A percentile compares a stretch with the other conserved stretches of the same genome.
Evolutionary conservation across 2,113 vertebrate genomes (phyloP).

Genomic region (Limnothrissa miodon): DNA sequence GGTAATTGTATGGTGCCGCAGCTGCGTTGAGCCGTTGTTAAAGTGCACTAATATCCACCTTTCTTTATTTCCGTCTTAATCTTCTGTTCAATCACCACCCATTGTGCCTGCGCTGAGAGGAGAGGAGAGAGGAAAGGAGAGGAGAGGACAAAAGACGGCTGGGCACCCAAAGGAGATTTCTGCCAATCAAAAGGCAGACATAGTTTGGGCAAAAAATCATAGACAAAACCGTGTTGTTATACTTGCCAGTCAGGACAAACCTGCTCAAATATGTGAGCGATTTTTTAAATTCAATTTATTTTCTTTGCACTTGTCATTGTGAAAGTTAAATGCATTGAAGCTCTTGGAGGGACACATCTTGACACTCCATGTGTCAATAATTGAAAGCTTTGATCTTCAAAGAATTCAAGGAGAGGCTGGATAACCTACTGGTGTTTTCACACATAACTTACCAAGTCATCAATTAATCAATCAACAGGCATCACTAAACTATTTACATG

Average conservation of each 20-base stretch:
- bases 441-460: background rate
- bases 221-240: background rate
- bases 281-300: background rate
- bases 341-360: background rate
- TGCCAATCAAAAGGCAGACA: background rate
- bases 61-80: constrained; percentile 36
- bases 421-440: background rate
- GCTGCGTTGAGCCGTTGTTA: constrained; percentile 67
- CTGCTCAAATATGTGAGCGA: background rate
- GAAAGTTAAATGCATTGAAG: background rate
- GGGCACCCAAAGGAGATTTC: background rate
- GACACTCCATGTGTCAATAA: background rate
- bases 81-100: constrained; percentile 70
- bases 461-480: background rate
- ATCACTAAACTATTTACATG: background rate
- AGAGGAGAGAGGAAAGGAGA: background rate
- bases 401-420: background rate
- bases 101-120: constrained; percentile 61
- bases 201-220: background rate
- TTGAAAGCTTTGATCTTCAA: background rate
- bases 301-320: background rate
- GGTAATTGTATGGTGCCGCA: constrained; percentile 67
- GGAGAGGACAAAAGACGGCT: background rate
- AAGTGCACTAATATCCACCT: constrained; percentile 68
- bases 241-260: background rate